These are phyloP conservation scores for Nephotettix cincticeps DNA, from an alignment of 1,140 invertebrate species.

Conservation along the genomic window DNA sequence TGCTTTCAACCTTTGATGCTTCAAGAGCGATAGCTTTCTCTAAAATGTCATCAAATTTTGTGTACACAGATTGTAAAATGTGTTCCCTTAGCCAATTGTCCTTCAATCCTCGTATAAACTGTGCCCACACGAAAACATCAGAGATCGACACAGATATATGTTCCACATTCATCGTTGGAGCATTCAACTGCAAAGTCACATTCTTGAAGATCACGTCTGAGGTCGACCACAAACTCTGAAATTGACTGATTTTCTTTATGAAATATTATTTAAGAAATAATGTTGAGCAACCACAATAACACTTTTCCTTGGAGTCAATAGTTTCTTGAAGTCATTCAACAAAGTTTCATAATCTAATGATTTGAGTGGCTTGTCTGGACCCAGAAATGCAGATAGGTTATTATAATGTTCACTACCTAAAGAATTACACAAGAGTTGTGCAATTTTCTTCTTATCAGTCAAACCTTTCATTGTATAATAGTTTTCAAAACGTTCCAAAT, in stretches of 20 bases:
- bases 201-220: neutral
- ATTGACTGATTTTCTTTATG: neutral
- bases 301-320: neutral
- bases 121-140: conserved; percentile 40
- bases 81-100: conserved; percentile 17
- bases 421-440: neutral
- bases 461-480: conserved; percentile 12
- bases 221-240: neutral
- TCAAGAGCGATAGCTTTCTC: neutral
- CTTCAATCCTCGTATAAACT: conserved; percentile 41
- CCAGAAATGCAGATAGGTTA: neutral
- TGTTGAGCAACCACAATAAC: neutral
- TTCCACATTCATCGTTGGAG: conserved; percentile 24
- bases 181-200: conserved; percentile 3
- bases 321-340: neutral
- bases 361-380: neutral
- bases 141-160: too few relatives aligned
- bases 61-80: neutral
- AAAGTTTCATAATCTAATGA: neutral
- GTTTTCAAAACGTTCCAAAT: conserved; percentile 27
- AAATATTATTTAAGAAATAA: neutral
- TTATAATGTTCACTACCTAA: conserved; percentile 31
- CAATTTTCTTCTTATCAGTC: neutral
- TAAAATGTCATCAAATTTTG: neutral
- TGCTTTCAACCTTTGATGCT: neutral